These are phyloP conservation scores for Dolomedes plantarius DNA, from an alignment of 2,888 invertebrate species.

Conservation along the genomic window DNA sequence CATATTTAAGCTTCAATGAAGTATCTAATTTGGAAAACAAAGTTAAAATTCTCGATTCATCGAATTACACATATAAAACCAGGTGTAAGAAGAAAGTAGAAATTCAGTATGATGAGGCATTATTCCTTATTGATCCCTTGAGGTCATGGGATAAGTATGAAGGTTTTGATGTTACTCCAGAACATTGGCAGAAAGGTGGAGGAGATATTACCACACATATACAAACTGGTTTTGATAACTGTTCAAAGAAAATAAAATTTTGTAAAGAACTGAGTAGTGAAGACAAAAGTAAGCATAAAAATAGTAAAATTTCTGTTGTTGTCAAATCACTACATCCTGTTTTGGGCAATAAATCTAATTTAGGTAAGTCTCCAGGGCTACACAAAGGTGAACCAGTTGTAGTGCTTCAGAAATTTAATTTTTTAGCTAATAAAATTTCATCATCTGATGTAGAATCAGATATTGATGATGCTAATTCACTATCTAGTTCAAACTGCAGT, in stretches of 20 bases:
- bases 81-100: constrained; percentile 88
- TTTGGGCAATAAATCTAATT: constrained; percentile 34
- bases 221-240: constrained; percentile 89
- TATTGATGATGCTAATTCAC: constrained; percentile 18
- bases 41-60: constrained; percentile 75
- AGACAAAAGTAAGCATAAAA: constrained; percentile 29
- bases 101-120: constrained; percentile 85
- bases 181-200: constrained; percentile 77
- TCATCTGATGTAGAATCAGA: constrained; percentile 32
- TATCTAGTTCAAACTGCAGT: constrained; percentile 15
- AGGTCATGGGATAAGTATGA: constrained; percentile 83
- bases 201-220: constrained; percentile 83
- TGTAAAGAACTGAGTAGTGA: constrained; percentile 81
- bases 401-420: constrained; percentile 60
- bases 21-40: constrained; percentile 59
- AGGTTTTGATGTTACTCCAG: constrained; percentile 76
- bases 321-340: constrained; percentile 7
- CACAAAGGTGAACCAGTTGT: constrained; percentile 60
- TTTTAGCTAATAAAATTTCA: constrained; percentile 27
- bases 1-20: not conserved
- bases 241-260: constrained; percentile 87
- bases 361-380: constrained; percentile 24
- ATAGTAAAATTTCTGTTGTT: constrained; percentile 27
- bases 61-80: constrained; percentile 88
- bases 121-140: constrained; percentile 85